Evolutionary conservation across 2,113 vertebrate species (phyloP).

Genomic region (Bubo scandiacus): DNA sequence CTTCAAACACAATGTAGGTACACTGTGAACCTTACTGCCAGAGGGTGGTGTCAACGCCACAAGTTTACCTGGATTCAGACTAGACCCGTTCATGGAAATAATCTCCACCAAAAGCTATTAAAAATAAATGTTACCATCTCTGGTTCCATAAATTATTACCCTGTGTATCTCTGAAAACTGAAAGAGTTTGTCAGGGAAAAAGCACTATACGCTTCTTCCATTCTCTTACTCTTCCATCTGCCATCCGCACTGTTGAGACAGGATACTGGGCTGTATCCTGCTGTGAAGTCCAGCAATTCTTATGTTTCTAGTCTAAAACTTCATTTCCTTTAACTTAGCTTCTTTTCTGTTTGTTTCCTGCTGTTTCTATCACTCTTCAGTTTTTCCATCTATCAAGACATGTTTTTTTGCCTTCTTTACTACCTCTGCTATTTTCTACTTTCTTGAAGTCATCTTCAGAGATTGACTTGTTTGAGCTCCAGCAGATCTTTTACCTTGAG

Average conservation of each 20-base stretch:
- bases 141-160: not conserved
- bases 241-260: not conserved
- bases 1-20: not conserved
- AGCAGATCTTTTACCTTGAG: not conserved
- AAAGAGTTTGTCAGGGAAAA: not conserved
- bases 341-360: not conserved
- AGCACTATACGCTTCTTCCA: rapidly evolving
- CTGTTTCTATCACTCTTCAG: not conserved
- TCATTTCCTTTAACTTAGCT: not conserved
- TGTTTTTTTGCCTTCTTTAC: not conserved
- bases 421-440: not conserved
- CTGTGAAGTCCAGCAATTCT: not conserved
- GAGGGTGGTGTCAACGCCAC: not conserved
- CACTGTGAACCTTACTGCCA: not conserved
- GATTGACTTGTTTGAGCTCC: not conserved
- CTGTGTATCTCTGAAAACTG: not conserved
- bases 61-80: not conserved
- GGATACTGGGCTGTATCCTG: not conserved
- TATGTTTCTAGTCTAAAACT: not conserved
- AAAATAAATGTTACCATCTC: not conserved
- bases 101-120: not conserved
- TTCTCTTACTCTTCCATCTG: not conserved
- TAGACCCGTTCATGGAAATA: rapidly evolving
- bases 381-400: not conserved
- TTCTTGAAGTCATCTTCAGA: not conserved